Percentiles rank a stretch among this genome's conserved stretches.
These are phyloP conservation scores for Symphodus melops DNA, from an alignment of 2,113 vertebrate species.

Conservation along the genomic window DNA sequence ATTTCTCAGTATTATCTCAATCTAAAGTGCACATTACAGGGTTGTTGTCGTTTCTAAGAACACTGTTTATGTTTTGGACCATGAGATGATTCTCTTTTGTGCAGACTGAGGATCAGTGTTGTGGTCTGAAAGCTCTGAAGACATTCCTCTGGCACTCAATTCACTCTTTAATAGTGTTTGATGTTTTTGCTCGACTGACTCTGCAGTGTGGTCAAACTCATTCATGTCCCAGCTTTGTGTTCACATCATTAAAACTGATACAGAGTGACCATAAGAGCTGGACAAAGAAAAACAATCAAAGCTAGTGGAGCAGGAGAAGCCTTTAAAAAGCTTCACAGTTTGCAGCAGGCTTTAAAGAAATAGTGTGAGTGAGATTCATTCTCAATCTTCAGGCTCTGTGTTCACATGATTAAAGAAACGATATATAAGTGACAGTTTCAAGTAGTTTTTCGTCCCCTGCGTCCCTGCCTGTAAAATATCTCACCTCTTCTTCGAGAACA, in stretches of 20 bases:
- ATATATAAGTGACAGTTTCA: constrained; percentile 43
- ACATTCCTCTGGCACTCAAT: constrained; percentile 28
- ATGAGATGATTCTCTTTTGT: constrained; percentile 10
- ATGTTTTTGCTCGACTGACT: constrained; percentile 45
- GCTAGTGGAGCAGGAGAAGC: constrained; percentile 66
- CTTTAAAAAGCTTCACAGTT: constrained; percentile 47
- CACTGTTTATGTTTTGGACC: constrained; percentile 1
- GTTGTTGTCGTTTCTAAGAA: background rate
- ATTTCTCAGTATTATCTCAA: too few relatives aligned
- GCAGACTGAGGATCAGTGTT: constrained; percentile 5
- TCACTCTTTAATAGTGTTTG: constrained; percentile 19
- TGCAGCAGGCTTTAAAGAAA: constrained; percentile 33
- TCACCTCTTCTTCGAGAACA: constrained; percentile 24
- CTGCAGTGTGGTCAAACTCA: constrained; percentile 39
- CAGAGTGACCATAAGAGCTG: constrained; percentile 55
- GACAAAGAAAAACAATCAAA: constrained; percentile 77
- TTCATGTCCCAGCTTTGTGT: constrained; percentile 46
- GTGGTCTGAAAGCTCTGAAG: constrained; percentile 32
- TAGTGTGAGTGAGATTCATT: constrained; percentile 54
- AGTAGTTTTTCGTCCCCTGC: constrained; percentile 11
- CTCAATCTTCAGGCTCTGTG: constrained; percentile 46
- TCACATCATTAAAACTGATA: constrained; percentile 70
- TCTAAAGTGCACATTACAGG: background rate
- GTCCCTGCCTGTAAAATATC: constrained; percentile 11
- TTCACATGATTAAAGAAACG: constrained; percentile 53